Conservation (phyloP, 2,888 invertebrate genomes). For the Tigriopus californicus region DNA sequence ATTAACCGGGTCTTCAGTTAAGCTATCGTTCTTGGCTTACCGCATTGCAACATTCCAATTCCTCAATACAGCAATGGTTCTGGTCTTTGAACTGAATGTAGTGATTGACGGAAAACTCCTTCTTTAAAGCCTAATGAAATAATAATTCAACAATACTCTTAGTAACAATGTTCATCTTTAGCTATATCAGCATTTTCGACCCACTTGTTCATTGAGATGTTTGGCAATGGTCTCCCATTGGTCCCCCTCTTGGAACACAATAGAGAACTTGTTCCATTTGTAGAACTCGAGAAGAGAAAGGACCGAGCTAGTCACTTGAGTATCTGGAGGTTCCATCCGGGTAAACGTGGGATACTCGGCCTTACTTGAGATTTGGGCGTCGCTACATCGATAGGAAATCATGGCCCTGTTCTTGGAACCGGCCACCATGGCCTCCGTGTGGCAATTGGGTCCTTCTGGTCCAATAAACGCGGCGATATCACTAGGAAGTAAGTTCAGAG, state of each 20-base stretch:
- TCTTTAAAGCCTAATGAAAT: background rate
- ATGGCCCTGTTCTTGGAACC: constrained; percentile 11
- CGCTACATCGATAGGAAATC: constrained; percentile 48
- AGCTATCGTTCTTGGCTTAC: background rate
- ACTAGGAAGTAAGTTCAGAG: too few species aligned
- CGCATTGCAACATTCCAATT: background rate
- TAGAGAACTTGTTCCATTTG: constrained; percentile 81
- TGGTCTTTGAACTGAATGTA: background rate
- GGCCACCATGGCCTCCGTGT: constrained; percentile 11
- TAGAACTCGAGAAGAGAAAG: constrained; percentile 73
- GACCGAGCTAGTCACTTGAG: constrained; percentile 85
- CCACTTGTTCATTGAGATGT: constrained; percentile 10
- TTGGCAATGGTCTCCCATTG: constrained; percentile 58
- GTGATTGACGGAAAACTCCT: background rate
- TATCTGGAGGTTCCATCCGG: constrained; percentile 79
- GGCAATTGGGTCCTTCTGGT: constrained; percentile 12
- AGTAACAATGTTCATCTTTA: background rate
- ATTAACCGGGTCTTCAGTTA: background rate
- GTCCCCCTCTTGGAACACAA: constrained; percentile 49
- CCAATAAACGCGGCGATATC: constrained; percentile 14
- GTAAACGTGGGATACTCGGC: constrained; percentile 63
- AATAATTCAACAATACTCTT: background rate
- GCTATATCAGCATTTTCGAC: background rate
- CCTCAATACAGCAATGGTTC: background rate
- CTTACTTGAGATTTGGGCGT: constrained; percentile 57